Evolutionary conservation across 2,888 invertebrate genomes (phyloP), one percentile per base, ranked within the genome.

Genomic region (Xestia ashworthii): DNA sequence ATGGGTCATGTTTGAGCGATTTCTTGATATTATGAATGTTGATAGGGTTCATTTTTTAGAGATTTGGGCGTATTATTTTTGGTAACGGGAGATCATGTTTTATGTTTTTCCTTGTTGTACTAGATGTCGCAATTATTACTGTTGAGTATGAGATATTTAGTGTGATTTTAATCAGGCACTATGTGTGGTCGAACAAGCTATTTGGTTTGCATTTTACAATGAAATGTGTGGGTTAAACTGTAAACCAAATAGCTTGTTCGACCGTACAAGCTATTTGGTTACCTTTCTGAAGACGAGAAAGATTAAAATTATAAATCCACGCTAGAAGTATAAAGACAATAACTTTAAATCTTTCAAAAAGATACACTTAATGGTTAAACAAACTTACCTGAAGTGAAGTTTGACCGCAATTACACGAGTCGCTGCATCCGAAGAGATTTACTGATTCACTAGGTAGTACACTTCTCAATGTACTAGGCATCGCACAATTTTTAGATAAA

Each of bases 1-100:
- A 74, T 74, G 58, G 71, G 75, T 72, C 73, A 74, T 72, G 60
- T 83, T 75, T 60, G 70, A 70, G 62, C 64, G 75, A 83, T 83
- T 80, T 50, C 50, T 67, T 60, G 41, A 73, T 70, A 72, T 73
- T 53, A 70, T 46, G 67, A 4, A 19, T 38, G 4, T 79, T 11
- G 32, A 53, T 67, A 50, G 46, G 62, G 69, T 48, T 41, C 22
- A 32, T 68, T 55, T 64, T 73, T 50, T 62, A 1, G 14, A 44
- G 38, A 68, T 68, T 64, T 48, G 60, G 25, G 48, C 9, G 1
- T 44, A 46, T 76, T 4, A 16, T 53, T 69, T 69, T 58, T 58
- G 50, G n/a, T 25, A 32, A 25, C 16, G 12, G 25, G 16, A n/a
- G 11, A 16, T 25, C 8, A 3, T 62, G n/a, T 16, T 16, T 44